A percentile compares a stretch with the other conserved stretches of the same genome.
phyloP scores from a whole-genome alignment of 1,140 invertebrate species.

The Hylaeus anthracinus region DNA sequence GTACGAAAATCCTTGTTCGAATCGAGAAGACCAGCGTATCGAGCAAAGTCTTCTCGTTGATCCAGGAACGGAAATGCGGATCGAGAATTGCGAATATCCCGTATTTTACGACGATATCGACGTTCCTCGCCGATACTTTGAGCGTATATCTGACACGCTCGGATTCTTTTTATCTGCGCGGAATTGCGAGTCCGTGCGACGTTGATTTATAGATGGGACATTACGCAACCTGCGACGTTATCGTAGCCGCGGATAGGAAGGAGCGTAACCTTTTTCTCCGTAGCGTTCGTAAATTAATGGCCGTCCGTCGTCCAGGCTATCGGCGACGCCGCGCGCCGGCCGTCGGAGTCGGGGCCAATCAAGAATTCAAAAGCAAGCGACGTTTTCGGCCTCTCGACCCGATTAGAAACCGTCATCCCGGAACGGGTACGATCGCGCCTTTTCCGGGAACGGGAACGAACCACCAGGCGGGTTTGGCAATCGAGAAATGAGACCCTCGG shows the following conservation, averaged over 20 bases:
- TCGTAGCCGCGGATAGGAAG: neutral
- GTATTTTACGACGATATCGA: too few species aligned
- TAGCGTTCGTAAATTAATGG: neutral
- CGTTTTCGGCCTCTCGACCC: neutral
- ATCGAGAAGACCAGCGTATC: too few species aligned
- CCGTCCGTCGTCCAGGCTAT: neutral
- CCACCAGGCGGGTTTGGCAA: neutral
- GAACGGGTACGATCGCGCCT: neutral
- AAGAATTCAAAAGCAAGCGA: neutral
- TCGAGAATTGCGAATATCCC: too few species aligned
- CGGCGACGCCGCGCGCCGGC: neutral
- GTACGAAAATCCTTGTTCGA: too few species aligned
- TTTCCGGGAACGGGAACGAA: neutral
- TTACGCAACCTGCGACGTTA: constrained; percentile 10
- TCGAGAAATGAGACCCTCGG: neutral
- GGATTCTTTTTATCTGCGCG: neutral
- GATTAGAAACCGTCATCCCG: neutral
- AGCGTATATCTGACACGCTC: neutral
- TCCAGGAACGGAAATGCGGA: too few species aligned
- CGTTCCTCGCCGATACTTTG: neutral
- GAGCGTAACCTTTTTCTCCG: constrained; percentile 1
- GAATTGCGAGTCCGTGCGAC: neutral
- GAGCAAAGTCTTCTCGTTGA: too few species aligned
- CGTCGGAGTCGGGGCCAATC: neutral
- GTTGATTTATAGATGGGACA: constrained; percentile 7